A percentile compares a stretch with the other conserved stretches of the same genome.
Conservation (phyloP, 2,113 vertebrate genomes). For the Syrmaticus mikado region DNA sequence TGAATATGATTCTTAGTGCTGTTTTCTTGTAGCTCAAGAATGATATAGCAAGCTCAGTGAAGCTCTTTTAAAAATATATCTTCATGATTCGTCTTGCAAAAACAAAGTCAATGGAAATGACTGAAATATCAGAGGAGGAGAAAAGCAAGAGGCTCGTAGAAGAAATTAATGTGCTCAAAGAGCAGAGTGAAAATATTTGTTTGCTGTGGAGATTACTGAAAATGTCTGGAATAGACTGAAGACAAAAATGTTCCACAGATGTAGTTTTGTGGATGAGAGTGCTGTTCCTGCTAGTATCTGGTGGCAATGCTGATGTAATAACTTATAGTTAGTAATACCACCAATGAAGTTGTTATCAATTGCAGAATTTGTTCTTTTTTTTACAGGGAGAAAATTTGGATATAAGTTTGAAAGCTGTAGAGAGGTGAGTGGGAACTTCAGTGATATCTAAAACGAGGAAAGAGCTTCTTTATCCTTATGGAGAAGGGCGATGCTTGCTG, state of each 20-base stretch:
- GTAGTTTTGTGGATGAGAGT: background rate
- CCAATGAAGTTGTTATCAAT: background rate
- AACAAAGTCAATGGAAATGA: background rate
- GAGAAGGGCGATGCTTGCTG: background rate
- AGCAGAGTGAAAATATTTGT: background rate
- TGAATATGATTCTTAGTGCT: background rate
- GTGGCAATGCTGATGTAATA: background rate
- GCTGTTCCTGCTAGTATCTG: background rate
- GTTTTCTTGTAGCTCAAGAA: background rate
- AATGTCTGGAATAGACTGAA: background rate
- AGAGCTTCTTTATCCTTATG: background rate
- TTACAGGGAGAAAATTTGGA: constrained; percentile 70
- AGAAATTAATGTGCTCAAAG: background rate
- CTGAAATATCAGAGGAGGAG: background rate
- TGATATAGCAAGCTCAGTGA: background rate
- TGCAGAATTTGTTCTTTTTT: constrained; percentile 6
- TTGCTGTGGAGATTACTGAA: background rate
- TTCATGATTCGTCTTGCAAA: background rate
- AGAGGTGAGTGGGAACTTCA: constrained; percentile 69
- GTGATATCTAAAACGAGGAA: background rate
- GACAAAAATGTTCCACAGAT: background rate
- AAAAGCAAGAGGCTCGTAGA: background rate
- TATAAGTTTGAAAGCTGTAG: constrained; percentile 73
- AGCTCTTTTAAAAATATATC: background rate
- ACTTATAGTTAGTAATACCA: background rate